Percentiles rank a stretch among this genome's conserved stretches.
These are phyloP conservation scores for Syngnathus acus DNA, from an alignment of 2,797 vertebrate species.

Conservation along the genomic window DNA sequence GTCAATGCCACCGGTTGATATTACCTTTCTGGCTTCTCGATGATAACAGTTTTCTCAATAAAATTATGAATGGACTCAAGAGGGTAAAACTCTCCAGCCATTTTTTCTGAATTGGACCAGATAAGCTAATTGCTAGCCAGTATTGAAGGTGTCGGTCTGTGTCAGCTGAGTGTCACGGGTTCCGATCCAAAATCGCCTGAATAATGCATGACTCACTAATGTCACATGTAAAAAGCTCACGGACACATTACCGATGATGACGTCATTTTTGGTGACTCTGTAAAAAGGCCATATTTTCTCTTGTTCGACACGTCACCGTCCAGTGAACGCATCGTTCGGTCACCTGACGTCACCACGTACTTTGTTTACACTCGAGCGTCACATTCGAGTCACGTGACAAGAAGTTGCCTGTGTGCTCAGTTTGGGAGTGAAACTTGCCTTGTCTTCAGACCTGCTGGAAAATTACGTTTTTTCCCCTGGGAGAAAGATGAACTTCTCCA, in stretches of 20 bases:
- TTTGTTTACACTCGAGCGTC: background rate
- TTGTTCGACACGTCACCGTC: background rate
- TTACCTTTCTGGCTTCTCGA: slow-evolving; percentile 5
- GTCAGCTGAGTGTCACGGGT: slow-evolving; percentile 1
- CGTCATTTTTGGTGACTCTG: background rate
- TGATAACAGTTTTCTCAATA: slow-evolving; percentile 4
- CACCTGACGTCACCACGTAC: background rate
- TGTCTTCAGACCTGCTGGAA: too few species aligned
- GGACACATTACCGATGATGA: background rate
- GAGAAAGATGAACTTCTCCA: too few species aligned
- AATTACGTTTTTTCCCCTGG: too few species aligned
- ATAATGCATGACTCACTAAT: background rate
- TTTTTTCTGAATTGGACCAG: background rate
- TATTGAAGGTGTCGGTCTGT: background rate
- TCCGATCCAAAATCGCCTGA: background rate
- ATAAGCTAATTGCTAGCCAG: background rate
- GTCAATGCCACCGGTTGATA: background rate
- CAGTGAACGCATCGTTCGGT: background rate
- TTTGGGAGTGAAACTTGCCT: background rate
- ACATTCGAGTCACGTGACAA: background rate
- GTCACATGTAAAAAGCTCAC: background rate
- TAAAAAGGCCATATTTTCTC: background rate
- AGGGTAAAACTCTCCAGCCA: slow-evolving; percentile 1
- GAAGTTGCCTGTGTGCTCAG: background rate
- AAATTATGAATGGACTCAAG: slow-evolving; percentile 5